Percentiles rank a stretch among this genome's conserved stretches.
Conservation (phyloP, 2,797 vertebrate species). For the Tapera naevia region DNA sequence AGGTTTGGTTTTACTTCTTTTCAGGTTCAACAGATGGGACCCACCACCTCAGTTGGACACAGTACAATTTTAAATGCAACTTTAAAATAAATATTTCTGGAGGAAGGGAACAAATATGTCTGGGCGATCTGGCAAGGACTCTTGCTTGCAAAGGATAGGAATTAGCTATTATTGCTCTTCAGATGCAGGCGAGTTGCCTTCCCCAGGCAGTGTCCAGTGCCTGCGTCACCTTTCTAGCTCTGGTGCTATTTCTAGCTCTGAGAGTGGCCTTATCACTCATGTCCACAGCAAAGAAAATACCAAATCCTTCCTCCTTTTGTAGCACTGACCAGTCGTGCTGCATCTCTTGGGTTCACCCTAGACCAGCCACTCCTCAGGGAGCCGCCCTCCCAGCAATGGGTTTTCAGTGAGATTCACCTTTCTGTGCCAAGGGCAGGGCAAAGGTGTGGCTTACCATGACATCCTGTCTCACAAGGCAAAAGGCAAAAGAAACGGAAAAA, state of each 20-base stretch:
- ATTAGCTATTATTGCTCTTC: background rate
- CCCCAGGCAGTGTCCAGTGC: background rate
- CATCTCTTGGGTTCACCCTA: background rate
- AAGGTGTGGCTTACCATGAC: accelerated
- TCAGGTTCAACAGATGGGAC: background rate
- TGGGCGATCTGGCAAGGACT: background rate
- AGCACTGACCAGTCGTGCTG: background rate
- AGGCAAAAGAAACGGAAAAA: background rate
- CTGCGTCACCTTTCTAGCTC: background rate
- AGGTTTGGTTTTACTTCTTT: background rate
- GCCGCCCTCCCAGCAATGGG: background rate
- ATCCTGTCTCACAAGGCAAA: background rate
- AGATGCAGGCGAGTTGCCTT: background rate
- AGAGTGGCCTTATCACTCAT: background rate
- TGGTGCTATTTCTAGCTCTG: background rate
- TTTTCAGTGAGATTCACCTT: background rate
- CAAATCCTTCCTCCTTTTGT: background rate
- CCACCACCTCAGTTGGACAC: no score
- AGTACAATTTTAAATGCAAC: background rate
- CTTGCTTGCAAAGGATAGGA: background rate
- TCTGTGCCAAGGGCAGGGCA: background rate
- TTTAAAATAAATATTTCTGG: background rate
- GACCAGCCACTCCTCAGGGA: background rate
- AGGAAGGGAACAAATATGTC: background rate
- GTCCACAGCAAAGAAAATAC: background rate